phyloP scores from a whole-genome alignment of 2,113 vertebrate species.

The Dendrocopos noguchii region DNA sequence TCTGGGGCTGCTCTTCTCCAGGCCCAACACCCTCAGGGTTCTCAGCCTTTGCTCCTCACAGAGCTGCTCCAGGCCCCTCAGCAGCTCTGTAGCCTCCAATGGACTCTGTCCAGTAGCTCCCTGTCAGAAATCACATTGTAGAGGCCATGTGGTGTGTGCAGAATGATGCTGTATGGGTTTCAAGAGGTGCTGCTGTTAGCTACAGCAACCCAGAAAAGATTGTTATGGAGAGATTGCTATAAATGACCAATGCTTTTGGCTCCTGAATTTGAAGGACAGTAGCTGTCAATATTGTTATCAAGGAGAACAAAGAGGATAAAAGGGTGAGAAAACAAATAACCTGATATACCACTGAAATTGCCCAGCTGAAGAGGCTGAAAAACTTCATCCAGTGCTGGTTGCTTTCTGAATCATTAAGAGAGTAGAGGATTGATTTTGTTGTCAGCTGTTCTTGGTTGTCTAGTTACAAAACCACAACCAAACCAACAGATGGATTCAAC shows the following conservation, averaged over 20 bases:
- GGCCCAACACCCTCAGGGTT: too few species aligned
- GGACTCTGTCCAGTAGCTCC: too few species aligned
- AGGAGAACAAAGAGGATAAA: slow-evolving; percentile 1
- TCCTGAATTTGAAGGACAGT: background rate
- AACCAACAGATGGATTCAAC: background rate
- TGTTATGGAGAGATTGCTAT: background rate
- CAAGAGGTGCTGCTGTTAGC: background rate
- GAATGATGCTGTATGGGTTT: background rate
- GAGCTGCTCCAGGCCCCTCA: too few species aligned
- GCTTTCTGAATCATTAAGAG: background rate
- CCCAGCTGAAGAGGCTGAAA: background rate
- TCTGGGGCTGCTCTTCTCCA: too few species aligned
- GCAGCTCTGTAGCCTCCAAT: too few species aligned
- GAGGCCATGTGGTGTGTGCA: rapidly evolving
- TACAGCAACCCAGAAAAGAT: background rate
- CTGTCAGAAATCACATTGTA: rapidly evolving
- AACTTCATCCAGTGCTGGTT: background rate
- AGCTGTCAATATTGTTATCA: background rate
- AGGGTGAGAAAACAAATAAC: background rate
- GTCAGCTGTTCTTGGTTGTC: background rate
- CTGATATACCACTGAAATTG: background rate
- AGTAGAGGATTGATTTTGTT: background rate
- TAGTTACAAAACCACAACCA: background rate
- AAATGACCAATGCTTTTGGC: background rate
- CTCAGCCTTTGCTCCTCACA: too few species aligned